Percentiles rank a stretch among this genome's conserved stretches.
Conservation (phyloP, 2,113 vertebrate genomes). For the Alexandromys fortis region DNA sequence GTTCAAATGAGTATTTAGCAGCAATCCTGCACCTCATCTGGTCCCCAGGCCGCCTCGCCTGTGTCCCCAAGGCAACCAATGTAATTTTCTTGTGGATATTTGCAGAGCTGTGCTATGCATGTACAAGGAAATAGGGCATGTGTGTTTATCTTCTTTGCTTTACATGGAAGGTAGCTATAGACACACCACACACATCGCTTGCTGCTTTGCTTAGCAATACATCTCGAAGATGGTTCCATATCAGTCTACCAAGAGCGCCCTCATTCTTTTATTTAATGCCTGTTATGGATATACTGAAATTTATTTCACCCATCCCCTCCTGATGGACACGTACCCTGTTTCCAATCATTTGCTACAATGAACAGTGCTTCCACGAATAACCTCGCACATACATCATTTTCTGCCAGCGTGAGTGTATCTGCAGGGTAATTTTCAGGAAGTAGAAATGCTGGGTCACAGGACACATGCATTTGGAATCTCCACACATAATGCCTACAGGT, state of each 20-base stretch:
- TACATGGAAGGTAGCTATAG: constrained; percentile 53
- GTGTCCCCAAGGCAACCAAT: constrained; percentile 70
- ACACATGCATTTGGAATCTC: constrained; percentile 46
- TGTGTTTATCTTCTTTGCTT: constrained; percentile 64
- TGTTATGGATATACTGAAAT: constrained; percentile 71
- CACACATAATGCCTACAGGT: constrained; percentile 14
- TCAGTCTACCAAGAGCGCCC: constrained; percentile 69
- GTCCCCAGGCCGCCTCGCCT: constrained; percentile 26
- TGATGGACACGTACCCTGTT: constrained; percentile 68
- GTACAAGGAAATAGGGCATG: constrained; percentile 64
- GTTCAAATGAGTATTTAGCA: constrained; percentile 66
- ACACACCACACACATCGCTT: constrained; percentile 44
- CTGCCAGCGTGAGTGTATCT: constrained; percentile 39
- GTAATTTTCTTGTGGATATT: constrained; percentile 69
- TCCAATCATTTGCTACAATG: constrained; percentile 65
- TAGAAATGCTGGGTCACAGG: constrained; percentile 64
- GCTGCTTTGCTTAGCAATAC: constrained; percentile 62
- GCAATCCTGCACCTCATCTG: constrained; percentile 50
- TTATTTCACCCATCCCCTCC: constrained; percentile 62
- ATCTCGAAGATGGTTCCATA: constrained; percentile 68
- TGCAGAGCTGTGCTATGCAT: constrained; percentile 66
- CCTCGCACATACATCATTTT: constrained; percentile 68
- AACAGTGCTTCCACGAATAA: constrained; percentile 63
- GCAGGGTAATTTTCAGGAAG: constrained; percentile 70
- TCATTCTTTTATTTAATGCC: constrained; percentile 71